Evolutionary conservation across 2,113 vertebrate species (phyloP).

Genomic region (Trachemys scripta): DNA sequence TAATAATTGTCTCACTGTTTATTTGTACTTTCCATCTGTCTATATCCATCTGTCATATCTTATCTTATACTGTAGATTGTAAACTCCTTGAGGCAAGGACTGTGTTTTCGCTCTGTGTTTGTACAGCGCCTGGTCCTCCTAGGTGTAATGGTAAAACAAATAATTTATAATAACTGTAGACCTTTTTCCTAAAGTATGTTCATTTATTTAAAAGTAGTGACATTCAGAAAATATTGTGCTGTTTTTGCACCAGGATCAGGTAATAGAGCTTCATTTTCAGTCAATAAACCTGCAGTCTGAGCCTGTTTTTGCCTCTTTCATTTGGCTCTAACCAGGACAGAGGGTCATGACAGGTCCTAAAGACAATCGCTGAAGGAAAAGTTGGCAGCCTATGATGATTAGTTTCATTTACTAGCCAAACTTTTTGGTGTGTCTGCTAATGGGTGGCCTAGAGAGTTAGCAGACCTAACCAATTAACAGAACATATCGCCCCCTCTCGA

Average conservation of each 20-base stretch:
- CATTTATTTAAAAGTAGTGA: slow-evolving; percentile 14
- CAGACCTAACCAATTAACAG: background rate
- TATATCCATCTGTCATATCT: no score
- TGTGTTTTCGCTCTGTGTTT: background rate
- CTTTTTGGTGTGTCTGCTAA: background rate
- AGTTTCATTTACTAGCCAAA: background rate
- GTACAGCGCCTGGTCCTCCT: background rate
- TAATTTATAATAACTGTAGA: background rate
- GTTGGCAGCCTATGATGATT: background rate
- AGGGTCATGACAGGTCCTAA: background rate
- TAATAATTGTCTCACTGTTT: background rate
- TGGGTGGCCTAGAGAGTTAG: background rate
- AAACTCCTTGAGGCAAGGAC: background rate
- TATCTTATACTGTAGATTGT: background rate
- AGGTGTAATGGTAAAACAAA: background rate
- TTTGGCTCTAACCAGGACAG: background rate
- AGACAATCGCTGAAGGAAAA: background rate
- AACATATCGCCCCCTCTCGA: background rate
- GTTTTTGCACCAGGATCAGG: background rate
- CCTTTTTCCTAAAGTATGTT: slow-evolving; percentile 2
- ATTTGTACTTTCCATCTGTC: no score
- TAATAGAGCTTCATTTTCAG: background rate
- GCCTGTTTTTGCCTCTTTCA: background rate
- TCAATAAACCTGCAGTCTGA: background rate
- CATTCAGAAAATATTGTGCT: slow-evolving; percentile 3